These are phyloP conservation scores for Coleophora deauratella DNA, from an alignment of 2,888 invertebrate genomes.

Conservation along the genomic window DNA sequence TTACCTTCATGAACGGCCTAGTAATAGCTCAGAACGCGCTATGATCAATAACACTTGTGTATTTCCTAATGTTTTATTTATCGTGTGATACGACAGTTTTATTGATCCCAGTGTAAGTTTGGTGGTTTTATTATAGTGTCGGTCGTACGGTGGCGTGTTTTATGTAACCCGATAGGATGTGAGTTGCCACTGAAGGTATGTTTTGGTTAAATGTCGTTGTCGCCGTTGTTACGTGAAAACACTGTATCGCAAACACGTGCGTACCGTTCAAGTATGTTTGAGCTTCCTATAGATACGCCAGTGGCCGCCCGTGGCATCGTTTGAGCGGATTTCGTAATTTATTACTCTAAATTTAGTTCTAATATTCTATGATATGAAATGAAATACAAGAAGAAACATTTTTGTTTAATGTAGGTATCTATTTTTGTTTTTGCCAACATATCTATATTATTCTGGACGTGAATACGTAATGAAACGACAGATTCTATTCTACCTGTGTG, in stretches of 20 bases:
- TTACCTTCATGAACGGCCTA: background rate
- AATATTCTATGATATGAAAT: too few relatives aligned
- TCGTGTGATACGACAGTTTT: conserved; percentile 16
- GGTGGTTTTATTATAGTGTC: conserved; percentile 10
- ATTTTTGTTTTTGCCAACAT: too few relatives aligned
- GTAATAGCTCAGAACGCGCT: conserved; percentile 1
- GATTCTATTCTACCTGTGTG: too few relatives aligned
- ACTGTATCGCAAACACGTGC: conserved; percentile 2
- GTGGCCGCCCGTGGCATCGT: too few relatives aligned
- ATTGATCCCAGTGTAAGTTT: conserved; percentile 19
- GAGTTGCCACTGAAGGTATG: background rate
- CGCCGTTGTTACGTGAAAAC: background rate
- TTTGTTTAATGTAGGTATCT: too few relatives aligned
- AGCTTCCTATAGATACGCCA: background rate
- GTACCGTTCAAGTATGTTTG: background rate
- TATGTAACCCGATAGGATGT: conserved; percentile 20
- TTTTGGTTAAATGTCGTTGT: background rate
- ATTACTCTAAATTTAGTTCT: too few relatives aligned
- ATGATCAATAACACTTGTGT: conserved; percentile 18
- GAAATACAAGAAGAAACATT: too few relatives aligned
- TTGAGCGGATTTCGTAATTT: too few relatives aligned
- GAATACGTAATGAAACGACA: too few relatives aligned
- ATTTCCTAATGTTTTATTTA: conserved; percentile 25
- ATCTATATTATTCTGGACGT: too few relatives aligned
- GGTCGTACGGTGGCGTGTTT: conserved; percentile 14